Conservation (phyloP, 2,113 vertebrate genomes). For the human region GRCh38 chr2:80584001-80584500, state of each 20-base stretch:
- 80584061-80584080: slow-evolving; percentile 77
- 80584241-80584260: slow-evolving; percentile 15
- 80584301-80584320: neutral
- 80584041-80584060: slow-evolving; percentile 80
- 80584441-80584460: neutral
- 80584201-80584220: neutral
- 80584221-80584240: neutral
- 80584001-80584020: slow-evolving; percentile 79
- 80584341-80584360: slow-evolving; percentile 10
- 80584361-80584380: neutral
- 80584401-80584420: neutral
- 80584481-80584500: neutral
- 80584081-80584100: slow-evolving; percentile 39
- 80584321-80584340: neutral
- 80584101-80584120: slow-evolving; percentile 39
- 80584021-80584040: slow-evolving; percentile 82
- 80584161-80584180: neutral
- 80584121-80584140: slow-evolving; percentile 27
- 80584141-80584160: slow-evolving; percentile 34
- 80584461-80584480: neutral
- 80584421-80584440: no score
- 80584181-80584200: neutral
- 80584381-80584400: neutral
- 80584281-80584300: neutral
- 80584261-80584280: slow-evolving; percentile 1